Evolutionary conservation across 2,113 vertebrate genomes (phyloP), one percentile per base, ranked within the genome.

Genomic region (Cyanoliseus patagonus): DNA sequence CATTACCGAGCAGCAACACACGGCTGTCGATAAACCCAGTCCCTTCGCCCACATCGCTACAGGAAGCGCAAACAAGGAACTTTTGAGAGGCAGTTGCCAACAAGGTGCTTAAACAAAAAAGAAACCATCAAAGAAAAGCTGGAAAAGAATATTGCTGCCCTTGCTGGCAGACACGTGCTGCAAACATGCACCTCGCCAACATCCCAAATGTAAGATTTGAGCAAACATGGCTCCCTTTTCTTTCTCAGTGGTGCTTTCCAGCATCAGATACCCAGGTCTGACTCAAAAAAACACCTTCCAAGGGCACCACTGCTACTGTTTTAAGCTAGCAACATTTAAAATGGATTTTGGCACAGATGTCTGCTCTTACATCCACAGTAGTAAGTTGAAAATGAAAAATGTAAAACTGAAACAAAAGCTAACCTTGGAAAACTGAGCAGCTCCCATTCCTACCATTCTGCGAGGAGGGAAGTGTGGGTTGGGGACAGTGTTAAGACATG

Each of bases 401-500:
- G 2, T 59, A 69, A 57, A 80, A n/a, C 8, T 44, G 17, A 7
- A 66, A 85, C 52, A 72, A 78, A 85, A 92, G 31, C 13, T 37
- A n/a, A 62, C 0, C 1, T 0, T 70, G 69, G 17, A 33, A 86
- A 88, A 70, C 17, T 17, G n/a, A 77, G 28, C 64, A 78, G 64
- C 51, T 86, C 25, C 79, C 10, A 6, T n/a, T 75, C 31, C 31
- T 5, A 15, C 55, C 37, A 42, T 61, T 66, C 51, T 68, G 47
- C 2, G 1, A 41, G 46, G 18, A 79, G 53, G 35, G 15, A 49
- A 20, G 69, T 0, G 28, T 31, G 31, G 11, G 24, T 23, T 41
- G 31, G 44, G 41, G 28, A 0, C 5, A 22, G 51, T 3, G 28
- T 0, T 0, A 1, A 78, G 69, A 78, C 7, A 5, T 0, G n/a